Conservation (phyloP, 2,888 invertebrate species). For the Papilio protenor region DNA sequence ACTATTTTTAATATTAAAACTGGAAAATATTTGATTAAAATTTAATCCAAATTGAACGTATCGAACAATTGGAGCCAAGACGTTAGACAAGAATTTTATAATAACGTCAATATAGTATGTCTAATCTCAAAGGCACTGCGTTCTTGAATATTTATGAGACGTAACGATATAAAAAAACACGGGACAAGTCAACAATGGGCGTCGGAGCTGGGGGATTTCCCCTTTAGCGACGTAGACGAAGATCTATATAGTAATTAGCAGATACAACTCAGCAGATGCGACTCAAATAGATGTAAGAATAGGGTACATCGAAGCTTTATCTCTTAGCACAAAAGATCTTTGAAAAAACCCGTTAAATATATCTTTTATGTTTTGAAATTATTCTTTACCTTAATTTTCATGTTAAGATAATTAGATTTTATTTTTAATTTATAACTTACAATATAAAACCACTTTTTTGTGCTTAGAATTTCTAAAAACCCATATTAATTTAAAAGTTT, state of each 20-base stretch:
- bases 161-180: constrained; percentile 61
- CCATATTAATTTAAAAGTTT: too few species aligned
- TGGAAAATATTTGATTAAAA: background rate
- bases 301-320: constrained; percentile 12
- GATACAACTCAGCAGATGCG: constrained; percentile 56
- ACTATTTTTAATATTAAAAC: background rate
- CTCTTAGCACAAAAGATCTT: background rate
- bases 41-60: constrained; percentile 56
- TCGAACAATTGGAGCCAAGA: constrained; percentile 64
- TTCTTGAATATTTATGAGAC: constrained; percentile 71
- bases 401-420: background rate
- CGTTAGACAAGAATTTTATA: constrained; percentile 65
- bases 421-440: too few species aligned
- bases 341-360: background rate
- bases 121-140: constrained; percentile 62
- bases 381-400: background rate
- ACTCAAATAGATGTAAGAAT: background rate
- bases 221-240: constrained; percentile 51
- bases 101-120: constrained; percentile 65
- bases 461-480: too few species aligned
- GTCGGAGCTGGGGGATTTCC: constrained; percentile 55
- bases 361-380: background rate
- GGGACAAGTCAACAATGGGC: constrained; percentile 61
- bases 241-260: constrained; percentile 56
- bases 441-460: too few species aligned